Evolutionary conservation across 1,140 invertebrate species (phyloP), one percentile per base, ranked within the genome.

Genomic region (Lucilia cuprina): DNA sequence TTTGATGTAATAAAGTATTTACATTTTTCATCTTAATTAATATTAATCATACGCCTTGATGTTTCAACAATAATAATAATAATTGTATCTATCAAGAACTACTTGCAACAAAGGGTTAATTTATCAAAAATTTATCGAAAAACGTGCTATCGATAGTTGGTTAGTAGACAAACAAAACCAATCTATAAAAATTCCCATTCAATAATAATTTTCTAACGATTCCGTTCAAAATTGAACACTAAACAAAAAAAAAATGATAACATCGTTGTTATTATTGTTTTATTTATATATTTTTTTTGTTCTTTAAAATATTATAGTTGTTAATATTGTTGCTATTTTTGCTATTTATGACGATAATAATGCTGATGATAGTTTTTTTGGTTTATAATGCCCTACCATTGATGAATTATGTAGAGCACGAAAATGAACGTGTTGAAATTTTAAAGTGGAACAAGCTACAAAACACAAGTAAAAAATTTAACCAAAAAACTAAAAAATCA

Each of bases 331-430:
- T 41, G 10, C 5, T 41, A 5, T 41, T 41, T 5, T n/a, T 70
- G 19, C 65, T 70, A 70, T 70, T 70, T 70, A 70, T 70, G 65
- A 70, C 65, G 65, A 70, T 70, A 70, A 70, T 70, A 70, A 70
- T 70, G 65, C n/a, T 70, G 65, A 70, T 70, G 65, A 70, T 70
- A 19, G 19, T 70, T 70, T 74, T 83, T 74, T 74, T 74, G 34
- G 82, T 83, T 83, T 60, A 3, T 60, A 60, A 17, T 60, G 21
- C 19, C 65, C 19, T 21, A 70, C 19, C 75, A 78, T 49, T 90
- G 89, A 90, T 90, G 89, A 90, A 90, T 90, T 90, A 90, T 90
- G 89, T 90, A 90, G 89, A 90, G 89, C 89, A 90, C 89, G 89
- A 90, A 89, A 89, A 87, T 84, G 85, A 86, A 85, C 82, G 83